These are phyloP conservation scores for Mellivora capensis DNA, from an alignment of 2,113 vertebrate genomes.

Conservation along the genomic window DNA sequence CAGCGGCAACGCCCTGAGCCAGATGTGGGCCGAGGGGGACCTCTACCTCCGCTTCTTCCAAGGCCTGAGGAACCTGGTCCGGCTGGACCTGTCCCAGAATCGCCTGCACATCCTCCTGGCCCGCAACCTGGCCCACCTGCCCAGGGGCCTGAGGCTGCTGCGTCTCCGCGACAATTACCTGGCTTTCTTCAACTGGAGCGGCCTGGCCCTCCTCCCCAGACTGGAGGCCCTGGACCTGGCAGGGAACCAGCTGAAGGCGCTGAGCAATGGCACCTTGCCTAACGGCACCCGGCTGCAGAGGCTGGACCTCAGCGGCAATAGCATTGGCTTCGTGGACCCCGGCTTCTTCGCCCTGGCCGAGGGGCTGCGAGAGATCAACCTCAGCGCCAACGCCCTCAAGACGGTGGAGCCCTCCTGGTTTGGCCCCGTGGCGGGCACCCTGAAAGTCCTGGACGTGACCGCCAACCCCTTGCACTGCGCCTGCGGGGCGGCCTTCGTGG, in stretches of 20 bases:
- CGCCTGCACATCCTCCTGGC: slow-evolving; percentile 48
- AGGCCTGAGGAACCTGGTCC: slow-evolving; percentile 13
- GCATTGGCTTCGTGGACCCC: background rate
- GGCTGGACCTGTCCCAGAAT: slow-evolving; percentile 72
- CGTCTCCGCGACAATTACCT: slow-evolving; percentile 58
- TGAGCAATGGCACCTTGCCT: slow-evolving; percentile 51
- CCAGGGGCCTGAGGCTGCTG: slow-evolving; percentile 44
- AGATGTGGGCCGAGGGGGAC: slow-evolving; percentile 67
- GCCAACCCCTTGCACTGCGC: slow-evolving; percentile 87
- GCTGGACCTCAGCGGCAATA: slow-evolving; percentile 65
- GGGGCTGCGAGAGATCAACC: slow-evolving; percentile 76
- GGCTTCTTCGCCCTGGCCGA: slow-evolving; percentile 61
- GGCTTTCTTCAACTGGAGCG: slow-evolving; percentile 74
- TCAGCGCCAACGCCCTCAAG: slow-evolving; percentile 84
- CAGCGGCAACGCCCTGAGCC: slow-evolving; percentile 59
- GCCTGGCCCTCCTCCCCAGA: slow-evolving; percentile 38
- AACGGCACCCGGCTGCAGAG: background rate
- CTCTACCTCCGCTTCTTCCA: slow-evolving; percentile 74
- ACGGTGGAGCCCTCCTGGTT: slow-evolving; percentile 83
- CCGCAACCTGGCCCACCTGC: slow-evolving; percentile 40
- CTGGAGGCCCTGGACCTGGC: slow-evolving; percentile 68
- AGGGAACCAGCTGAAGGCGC: slow-evolving; percentile 52
- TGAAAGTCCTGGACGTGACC: slow-evolving; percentile 81
- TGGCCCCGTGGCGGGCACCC: background rate
- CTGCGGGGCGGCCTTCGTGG: slow-evolving; percentile 84